Percentiles rank a stretch among this genome's conserved stretches.
Evolutionary conservation across 2,797 vertebrate genomes (phyloP).

Genomic region (Acanthiza pusilla): DNA sequence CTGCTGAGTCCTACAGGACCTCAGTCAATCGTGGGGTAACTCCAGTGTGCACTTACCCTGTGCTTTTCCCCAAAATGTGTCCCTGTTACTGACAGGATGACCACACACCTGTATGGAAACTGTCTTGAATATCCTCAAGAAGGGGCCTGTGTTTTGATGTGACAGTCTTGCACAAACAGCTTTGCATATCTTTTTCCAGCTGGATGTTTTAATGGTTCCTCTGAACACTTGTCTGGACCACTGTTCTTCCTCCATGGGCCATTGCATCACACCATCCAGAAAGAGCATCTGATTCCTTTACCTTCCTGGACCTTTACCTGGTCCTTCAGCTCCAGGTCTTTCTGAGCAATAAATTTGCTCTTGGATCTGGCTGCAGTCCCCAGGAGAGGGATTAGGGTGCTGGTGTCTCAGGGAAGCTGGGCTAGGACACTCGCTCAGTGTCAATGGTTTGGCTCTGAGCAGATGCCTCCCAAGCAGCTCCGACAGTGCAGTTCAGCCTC

Average conservation of each 20-base stretch:
- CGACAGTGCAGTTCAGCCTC: not conserved
- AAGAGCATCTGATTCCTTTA: not conserved
- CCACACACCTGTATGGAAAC: not conserved
- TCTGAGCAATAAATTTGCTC: not conserved
- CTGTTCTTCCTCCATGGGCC: not conserved
- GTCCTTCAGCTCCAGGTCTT: not conserved
- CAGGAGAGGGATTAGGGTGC: not conserved
- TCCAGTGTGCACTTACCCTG: not conserved
- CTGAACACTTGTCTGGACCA: not conserved
- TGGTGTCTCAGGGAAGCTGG: not conserved
- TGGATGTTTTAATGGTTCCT: not conserved
- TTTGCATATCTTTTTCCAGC: not conserved
- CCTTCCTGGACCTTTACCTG: not conserved
- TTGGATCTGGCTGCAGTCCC: not conserved
- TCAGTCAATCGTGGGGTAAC: not conserved
- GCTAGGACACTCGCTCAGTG: accelerated
- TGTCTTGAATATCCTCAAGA: not conserved
- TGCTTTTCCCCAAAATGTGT: not conserved
- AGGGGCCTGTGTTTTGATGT: not conserved
- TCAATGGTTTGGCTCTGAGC: not conserved
- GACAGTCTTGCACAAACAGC: not conserved
- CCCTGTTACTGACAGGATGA: not conserved
- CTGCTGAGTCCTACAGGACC: not conserved
- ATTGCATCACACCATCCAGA: not conserved
- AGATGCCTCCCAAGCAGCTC: not conserved